Base-by-base conservation (phyloP, 2,797 vertebrate genomes). In the Pangasius krempfi region DNA sequence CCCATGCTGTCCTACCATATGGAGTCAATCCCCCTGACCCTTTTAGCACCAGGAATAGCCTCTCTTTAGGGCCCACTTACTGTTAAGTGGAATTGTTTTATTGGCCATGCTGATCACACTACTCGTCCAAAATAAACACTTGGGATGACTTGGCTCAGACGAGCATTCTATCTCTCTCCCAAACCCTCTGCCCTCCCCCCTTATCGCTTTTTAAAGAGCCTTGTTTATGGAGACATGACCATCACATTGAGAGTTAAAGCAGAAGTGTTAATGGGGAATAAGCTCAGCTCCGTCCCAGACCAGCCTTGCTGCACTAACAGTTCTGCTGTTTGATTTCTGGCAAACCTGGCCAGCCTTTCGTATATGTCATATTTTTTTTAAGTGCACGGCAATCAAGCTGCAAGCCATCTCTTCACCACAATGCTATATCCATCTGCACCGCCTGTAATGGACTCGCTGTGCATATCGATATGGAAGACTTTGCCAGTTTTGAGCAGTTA, bases 41-140 rank as follows among this genome's bases (percentile, higher is more conserved):
- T 96, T 97, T 98, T 98, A 98, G 97, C 97, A 97, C 97, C 97
- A 97, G 97, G 95, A 96, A 96, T 96, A 96, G 95, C 96, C 96
- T 97, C 97, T 97, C 98, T 99, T 97, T 96, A 96, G 97, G 97
- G 97, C 97, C 97, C 98, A 98, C 97, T 97, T 96, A 96, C 97
- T 97, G 97, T 98, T 98, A 98, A 98, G 97, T 97, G 96, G 97
- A 97, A 96, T 97, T 98, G 97, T 98, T 98, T 98, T 98, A 98
- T 98, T 98, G 97, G 98, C 97, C 96, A 96, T 96, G 96, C 96
- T 98, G 97, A 98, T 98, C 98, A 97, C 86, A 98, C 98, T 27
- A 97, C 96, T 95, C 96, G 97, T 98, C 98, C 98, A 99, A 99
- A 97, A 99, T 98, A 99, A 99, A 99, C 98, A 99, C 97, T 97